A percentile compares a stretch with the other conserved stretches of the same genome.
Conservation (phyloP, 2,113 vertebrate species). For the Microtus richardsoni region DNA sequence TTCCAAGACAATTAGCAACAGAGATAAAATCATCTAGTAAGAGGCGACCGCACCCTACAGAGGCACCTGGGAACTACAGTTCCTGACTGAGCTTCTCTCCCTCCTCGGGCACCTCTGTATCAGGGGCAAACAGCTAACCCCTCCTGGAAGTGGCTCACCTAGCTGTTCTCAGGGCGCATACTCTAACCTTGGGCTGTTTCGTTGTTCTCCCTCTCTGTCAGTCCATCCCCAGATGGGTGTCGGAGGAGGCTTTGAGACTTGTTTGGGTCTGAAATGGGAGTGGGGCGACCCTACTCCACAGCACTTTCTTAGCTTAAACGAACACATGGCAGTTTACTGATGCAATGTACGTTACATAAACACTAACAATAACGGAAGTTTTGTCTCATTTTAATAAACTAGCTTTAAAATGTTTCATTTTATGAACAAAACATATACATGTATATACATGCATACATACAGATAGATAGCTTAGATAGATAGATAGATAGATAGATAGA, state of each 20-base stretch:
- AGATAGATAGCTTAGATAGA: too few relatives aligned
- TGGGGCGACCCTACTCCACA: neutral
- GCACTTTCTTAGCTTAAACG: neutral
- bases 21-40: too few relatives aligned
- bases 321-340: too few relatives aligned
- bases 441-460: too few relatives aligned
- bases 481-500: too few relatives aligned
- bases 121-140: neutral
- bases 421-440: neutral
- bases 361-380: constrained; percentile 3
- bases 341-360: neutral
- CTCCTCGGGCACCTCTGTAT: neutral
- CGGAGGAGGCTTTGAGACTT: neutral
- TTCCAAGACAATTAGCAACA: neutral
- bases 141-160: neutral
- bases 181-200: neutral
- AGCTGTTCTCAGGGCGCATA: neutral
- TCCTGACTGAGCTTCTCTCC: neutral
- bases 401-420: neutral
- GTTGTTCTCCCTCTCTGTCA: neutral
- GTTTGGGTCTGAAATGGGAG: neutral
- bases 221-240: too few relatives aligned
- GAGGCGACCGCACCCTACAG: neutral
- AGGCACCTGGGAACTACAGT: too few relatives aligned
- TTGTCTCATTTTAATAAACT: neutral